These are phyloP conservation scores for Arctopsyche grandis DNA, from an alignment of 1,140 invertebrate species.

Conservation along the genomic window DNA sequence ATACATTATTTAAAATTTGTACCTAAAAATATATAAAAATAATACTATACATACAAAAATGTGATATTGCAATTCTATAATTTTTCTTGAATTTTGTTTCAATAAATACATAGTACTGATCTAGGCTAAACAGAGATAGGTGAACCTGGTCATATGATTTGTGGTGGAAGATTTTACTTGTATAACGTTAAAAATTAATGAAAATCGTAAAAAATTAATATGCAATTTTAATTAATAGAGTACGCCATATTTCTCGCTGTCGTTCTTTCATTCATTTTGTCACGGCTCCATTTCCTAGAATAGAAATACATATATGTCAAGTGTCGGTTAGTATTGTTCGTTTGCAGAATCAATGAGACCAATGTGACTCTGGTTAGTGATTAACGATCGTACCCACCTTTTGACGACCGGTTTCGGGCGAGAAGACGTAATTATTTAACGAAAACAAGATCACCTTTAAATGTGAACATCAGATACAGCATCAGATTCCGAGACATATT, in stretches of 20 bases:
- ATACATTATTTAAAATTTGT: too few relatives aligned
- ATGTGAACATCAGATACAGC: slow-evolving; percentile 48
- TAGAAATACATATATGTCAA: slow-evolving; percentile 1
- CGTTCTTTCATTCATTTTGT: not conserved
- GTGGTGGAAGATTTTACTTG: too few relatives aligned
- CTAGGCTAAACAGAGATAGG: too few relatives aligned
- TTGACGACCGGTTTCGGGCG: slow-evolving; percentile 34
- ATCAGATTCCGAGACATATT: slow-evolving; percentile 43
- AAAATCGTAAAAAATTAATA: too few relatives aligned
- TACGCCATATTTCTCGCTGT: not conserved
- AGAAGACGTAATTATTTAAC: slow-evolving; percentile 27
- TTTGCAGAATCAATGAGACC: not conserved
- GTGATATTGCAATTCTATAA: too few relatives aligned
- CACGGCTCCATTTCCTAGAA: not conserved
- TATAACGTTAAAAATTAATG: too few relatives aligned
- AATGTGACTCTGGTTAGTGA: slow-evolving; percentile 4
- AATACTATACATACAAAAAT: too few relatives aligned
- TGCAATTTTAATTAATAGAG: too few relatives aligned
- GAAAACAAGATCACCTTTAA: slow-evolving; percentile 53
- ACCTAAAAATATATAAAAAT: too few relatives aligned
- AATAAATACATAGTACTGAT: too few relatives aligned
- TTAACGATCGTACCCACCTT: slow-evolving; percentile 35
- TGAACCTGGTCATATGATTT: too few relatives aligned
- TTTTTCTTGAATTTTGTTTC: too few relatives aligned
- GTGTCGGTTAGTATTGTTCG: not conserved